phyloP scores from a whole-genome alignment of 2,888 invertebrate genomes.

The Drosophila mercatorum region DNA sequence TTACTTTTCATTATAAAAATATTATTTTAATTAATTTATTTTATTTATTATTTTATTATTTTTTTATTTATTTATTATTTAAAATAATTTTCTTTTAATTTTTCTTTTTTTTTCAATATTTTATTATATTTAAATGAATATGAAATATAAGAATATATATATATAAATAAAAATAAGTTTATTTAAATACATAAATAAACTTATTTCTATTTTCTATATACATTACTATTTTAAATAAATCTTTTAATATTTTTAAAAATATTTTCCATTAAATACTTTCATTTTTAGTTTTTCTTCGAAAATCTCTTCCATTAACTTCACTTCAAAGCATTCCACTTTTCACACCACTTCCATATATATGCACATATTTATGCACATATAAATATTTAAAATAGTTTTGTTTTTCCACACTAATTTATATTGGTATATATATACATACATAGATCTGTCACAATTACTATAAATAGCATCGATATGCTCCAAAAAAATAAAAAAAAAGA shows the following conservation, averaged over 20 bases:
- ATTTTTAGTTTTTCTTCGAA: not conserved
- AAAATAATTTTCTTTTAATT: too few relatives aligned
- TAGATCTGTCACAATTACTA: conserved; percentile 32
- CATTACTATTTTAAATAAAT: not conserved
- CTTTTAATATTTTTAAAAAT: not conserved
- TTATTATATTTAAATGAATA: not conserved
- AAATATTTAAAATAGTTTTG: conserved; percentile 10
- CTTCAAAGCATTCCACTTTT: not conserved
- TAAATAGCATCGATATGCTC: conserved; percentile 74
- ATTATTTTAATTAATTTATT: not conserved
- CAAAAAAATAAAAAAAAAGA: conserved; percentile 41
- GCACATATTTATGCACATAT: conserved; percentile 6
- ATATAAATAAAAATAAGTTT: not conserved
- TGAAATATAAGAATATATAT: not conserved
- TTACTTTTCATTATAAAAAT: too few relatives aligned
- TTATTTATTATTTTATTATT: too few relatives aligned
- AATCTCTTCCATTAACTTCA: not conserved
- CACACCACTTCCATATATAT: not conserved
- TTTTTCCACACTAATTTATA: not conserved
- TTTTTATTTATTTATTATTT: too few relatives aligned
- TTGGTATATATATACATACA: not conserved
- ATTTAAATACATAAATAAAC: not conserved
- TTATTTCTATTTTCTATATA: not conserved
- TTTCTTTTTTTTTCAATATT: not conserved
- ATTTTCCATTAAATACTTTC: not conserved